These are phyloP conservation scores for Oligia fasciuncula DNA, from an alignment of 2,888 invertebrate species.

Conservation along the genomic window DNA sequence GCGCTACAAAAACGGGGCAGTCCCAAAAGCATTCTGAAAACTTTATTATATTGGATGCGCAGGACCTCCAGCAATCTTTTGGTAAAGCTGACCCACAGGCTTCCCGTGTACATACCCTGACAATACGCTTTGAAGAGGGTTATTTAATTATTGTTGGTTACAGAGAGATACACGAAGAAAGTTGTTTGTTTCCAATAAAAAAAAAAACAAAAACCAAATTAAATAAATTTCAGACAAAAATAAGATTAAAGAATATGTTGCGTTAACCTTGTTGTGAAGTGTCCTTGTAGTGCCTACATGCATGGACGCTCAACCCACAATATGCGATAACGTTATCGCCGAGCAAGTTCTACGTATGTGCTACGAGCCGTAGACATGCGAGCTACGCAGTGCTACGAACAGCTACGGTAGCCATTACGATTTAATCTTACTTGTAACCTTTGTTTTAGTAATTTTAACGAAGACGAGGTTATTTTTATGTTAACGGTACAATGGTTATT, in stretches of 20 bases:
- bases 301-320: neutral
- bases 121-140: no score
- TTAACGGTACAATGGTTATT: neutral
- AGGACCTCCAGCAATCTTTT: no score
- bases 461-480: conserved; percentile 7
- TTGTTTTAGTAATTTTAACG: conserved; percentile 5
- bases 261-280: neutral
- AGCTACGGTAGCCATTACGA: conserved; percentile 13
- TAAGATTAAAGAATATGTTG: neutral
- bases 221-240: neutral
- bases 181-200: neutral
- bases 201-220: no score
- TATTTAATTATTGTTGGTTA: no score
- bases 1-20: no score
- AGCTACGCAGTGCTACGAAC: conserved; percentile 43
- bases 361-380: conserved; percentile 49
- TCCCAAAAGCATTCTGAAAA: no score
- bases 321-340: conserved; percentile 7
- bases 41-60: no score
- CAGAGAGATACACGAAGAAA: neutral
- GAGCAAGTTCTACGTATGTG: conserved; percentile 8
- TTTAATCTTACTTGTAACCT: conserved; percentile 27
- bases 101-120: no score
- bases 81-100: no score
- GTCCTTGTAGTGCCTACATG: conserved; percentile 5